Conservation (phyloP, 2,113 vertebrate genomes). For the Leptosomus discolor region DNA sequence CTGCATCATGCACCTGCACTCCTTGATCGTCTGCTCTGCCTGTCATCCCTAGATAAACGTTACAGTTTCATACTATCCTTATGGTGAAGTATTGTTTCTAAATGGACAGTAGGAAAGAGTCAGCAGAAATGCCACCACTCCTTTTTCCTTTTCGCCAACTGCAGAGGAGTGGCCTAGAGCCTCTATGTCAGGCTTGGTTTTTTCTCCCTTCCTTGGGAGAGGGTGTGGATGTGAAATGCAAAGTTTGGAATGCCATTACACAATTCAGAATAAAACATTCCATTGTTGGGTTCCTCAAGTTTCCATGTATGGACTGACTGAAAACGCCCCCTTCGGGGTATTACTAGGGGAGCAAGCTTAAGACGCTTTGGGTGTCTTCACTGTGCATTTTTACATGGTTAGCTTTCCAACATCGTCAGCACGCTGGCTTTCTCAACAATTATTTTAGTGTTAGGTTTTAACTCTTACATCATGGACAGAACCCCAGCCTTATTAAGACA, state of each 20-base stretch:
- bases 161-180: neutral
- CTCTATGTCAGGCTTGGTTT: neutral
- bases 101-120: neutral
- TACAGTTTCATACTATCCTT: neutral
- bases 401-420: neutral
- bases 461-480: neutral
- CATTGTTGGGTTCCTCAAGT: neutral
- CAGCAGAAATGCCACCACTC: neutral
- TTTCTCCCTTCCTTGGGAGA: neutral
- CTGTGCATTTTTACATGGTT: neutral
- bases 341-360: neutral
- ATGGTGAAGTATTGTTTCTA: neutral
- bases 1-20: neutral
- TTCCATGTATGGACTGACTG: neutral
- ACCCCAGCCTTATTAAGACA: neutral
- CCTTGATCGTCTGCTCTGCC: neutral
- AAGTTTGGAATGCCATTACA: constrained; percentile 1
- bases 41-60: neutral
- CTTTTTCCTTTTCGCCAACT: neutral
- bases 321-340: neutral
- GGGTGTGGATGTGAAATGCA: constrained; percentile 10
- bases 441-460: neutral
- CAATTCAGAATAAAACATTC: neutral
- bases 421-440: neutral
- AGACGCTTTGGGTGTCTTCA: neutral